These are phyloP conservation scores for human (Homo sapiens) DNA, from an alignment of 2,113 vertebrate genomes.

Conservation along the genomic window GRCh38 chr14:90857001-90857500, in stretches of 20 bases:
- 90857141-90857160: not conserved
- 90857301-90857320: not conserved
- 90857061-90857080: not conserved
- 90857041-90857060: no score
- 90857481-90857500: not conserved
- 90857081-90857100: not conserved
- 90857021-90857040: no score
- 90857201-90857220: not conserved
- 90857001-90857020: not conserved
- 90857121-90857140: not conserved
- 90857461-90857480: not conserved
- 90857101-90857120: not conserved
- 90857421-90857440: not conserved
- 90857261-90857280: not conserved
- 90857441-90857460: not conserved
- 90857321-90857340: not conserved
- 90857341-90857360: not conserved
- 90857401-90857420: conserved; percentile 19
- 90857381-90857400: conserved; percentile 6
- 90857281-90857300: not conserved
- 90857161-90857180: not conserved
- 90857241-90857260: not conserved
- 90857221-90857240: not conserved
- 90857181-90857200: not conserved
- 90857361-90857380: not conserved